Evolutionary conservation across 2,797 vertebrate species (phyloP).

Genomic region (Poeciliopsis paucimaculata): DNA sequence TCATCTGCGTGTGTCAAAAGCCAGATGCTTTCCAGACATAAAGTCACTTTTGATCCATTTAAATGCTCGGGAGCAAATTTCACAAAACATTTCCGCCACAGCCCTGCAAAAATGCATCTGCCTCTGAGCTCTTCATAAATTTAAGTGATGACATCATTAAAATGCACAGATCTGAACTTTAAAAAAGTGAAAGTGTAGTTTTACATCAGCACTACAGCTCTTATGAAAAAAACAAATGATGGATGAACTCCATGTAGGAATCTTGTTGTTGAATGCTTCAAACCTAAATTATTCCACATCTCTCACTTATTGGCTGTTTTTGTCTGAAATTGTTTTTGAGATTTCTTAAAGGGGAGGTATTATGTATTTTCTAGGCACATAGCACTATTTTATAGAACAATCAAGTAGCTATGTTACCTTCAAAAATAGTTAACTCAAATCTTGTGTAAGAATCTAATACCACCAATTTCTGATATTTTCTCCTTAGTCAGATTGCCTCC

Average conservation of each 20-base stretch:
- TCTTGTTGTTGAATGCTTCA: neutral
- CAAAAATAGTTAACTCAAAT: neutral
- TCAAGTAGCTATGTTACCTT: neutral
- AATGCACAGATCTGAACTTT: neutral
- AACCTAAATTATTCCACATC: neutral
- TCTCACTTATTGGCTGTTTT: neutral
- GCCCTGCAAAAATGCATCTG: neutral
- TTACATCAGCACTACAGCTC: neutral
- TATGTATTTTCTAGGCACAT: neutral
- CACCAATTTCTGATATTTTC: conserved; percentile 2
- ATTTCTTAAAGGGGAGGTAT: neutral
- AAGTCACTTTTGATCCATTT: neutral
- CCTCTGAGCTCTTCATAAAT: neutral
- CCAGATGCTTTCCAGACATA: neutral
- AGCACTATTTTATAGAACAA: neutral
- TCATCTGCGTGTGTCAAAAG: neutral
- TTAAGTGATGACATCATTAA: neutral
- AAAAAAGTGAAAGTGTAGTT: neutral
- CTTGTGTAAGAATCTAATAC: neutral
- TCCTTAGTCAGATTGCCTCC: conserved; percentile 10
- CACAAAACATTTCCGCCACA: neutral
- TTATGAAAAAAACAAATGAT: neutral
- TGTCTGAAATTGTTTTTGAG: neutral
- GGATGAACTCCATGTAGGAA: neutral
- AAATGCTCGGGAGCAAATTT: neutral